phyloP scores from a whole-genome alignment of 2,797 vertebrate genomes.

The Antrozous pallidus region DNA sequence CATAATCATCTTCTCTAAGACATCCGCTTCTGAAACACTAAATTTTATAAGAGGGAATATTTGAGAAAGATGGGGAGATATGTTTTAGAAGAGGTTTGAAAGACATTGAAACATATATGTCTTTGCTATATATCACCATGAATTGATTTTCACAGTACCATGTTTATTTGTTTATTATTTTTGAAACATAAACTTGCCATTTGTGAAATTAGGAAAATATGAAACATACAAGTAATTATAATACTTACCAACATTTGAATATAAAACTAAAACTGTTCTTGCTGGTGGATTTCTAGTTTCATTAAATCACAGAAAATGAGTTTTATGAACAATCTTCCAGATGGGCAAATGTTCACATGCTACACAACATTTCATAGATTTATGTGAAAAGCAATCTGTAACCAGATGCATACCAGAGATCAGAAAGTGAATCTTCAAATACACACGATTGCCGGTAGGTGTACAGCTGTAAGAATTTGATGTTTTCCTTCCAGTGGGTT shows the following conservation, averaged over 20 bases:
- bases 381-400: slow-evolving; percentile 81
- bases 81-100: not conserved
- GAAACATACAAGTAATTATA: slow-evolving; percentile 54
- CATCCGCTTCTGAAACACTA: slow-evolving; percentile 45
- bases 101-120: slow-evolving; percentile 33
- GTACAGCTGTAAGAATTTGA: slow-evolving; percentile 71
- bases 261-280: slow-evolving; percentile 72
- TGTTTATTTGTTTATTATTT: slow-evolving; percentile 70
- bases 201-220: slow-evolving; percentile 73
- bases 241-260: slow-evolving; percentile 57
- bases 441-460: slow-evolving; percentile 64
- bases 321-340: slow-evolving; percentile 83
- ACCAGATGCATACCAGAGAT: slow-evolving; percentile 79
- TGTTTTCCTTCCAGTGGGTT: slow-evolving; percentile 47
- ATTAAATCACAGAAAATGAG: slow-evolving; percentile 82
- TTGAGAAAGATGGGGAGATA: not conserved
- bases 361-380: slow-evolving; percentile 81
- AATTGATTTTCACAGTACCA: slow-evolving; percentile 36
- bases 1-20: slow-evolving; percentile 56
- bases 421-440: slow-evolving; percentile 77
- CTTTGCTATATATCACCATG: slow-evolving; percentile 40
- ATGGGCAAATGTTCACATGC: slow-evolving; percentile 82
- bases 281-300: slow-evolving; percentile 59
- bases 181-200: slow-evolving; percentile 71
- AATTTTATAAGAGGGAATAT: slow-evolving; percentile 43